Evolutionary conservation across 2,797 vertebrate species (phyloP), one percentile per base, ranked within the genome.

Genomic region (Sebastes iracundus): DNA sequence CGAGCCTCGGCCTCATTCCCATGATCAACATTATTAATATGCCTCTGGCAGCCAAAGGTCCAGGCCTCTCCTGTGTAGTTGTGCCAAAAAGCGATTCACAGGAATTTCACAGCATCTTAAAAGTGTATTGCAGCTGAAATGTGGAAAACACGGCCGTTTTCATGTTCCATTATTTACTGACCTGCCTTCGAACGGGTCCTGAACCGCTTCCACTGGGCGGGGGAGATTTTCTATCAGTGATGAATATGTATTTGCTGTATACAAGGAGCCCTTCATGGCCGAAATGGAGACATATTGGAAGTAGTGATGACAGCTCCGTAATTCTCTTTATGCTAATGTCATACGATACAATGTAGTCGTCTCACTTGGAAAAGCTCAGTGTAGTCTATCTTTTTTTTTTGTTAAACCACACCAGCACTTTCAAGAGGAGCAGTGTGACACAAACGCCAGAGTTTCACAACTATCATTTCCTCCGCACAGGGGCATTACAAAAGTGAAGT

Each of bases 31-130:
- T 93, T 93, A 92, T 93, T 93, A 92, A 94, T 93, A 89, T 88
- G 90, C 87, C 90, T 90, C 87, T 85, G 83, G 93, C 89, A 89
- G 90, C 87, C 90, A 91, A 92, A 93, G 90, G 90, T 89, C 90
- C 82, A 79, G 85, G 88, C 87, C 71, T 86, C 79, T 89, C 58
- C 82, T 94, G 84, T 94, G 93, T 91, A 92, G 94, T 82, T 68
- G 77, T 91, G 93, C 93, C 94, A 94, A 90, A 87, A 93, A 88
- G 75, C 87, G 87, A 90, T 85, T 91, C 80, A 46, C 79, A 90
- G 88, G 94, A 94, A 94, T 95, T 92, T 94, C 93, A 92, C 90
- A 94, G 91, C 90, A 94, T 95, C 91, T 93, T 90, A 87, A 92
- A 93, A 92, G 83, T 83, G 82, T 85, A 92, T 92, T 88, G 72